Percentiles rank a stretch among this genome's conserved stretches.
These are phyloP conservation scores for Drosophila simulans DNA, from an alignment of 1,140 invertebrate species.

Conservation along the genomic window DNA sequence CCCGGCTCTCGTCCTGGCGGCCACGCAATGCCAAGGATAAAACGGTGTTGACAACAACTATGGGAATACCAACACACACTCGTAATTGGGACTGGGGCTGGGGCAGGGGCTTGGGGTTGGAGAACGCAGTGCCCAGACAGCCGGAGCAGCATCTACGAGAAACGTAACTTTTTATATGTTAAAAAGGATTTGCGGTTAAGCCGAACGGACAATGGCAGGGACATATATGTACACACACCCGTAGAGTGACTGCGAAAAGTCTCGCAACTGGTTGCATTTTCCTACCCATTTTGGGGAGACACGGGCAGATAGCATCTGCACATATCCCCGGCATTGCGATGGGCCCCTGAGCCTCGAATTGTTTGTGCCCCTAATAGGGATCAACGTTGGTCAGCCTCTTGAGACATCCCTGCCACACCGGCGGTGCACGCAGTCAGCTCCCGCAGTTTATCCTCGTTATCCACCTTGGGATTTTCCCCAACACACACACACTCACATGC, in stretches of 20 bases:
- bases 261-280: conserved; percentile 66
- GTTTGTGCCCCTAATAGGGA: conserved; percentile 80
- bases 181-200: conserved; percentile 83
- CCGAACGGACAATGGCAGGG: conserved; percentile 72
- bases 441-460: conserved; percentile 51
- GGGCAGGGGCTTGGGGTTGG: not conserved
- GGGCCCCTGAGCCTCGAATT: conserved; percentile 56
- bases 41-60: conserved; percentile 83
- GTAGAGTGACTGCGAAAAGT: conserved; percentile 34
- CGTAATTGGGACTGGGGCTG: not conserved
- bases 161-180: conserved; percentile 83
- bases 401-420: conserved; percentile 48
- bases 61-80: conserved; percentile 61
- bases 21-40: conserved; percentile 74
- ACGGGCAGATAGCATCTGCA: conserved; percentile 71
- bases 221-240: conserved; percentile 2
- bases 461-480: conserved; percentile 16
- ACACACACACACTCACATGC: conserved; percentile 17
- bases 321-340: conserved; percentile 62
- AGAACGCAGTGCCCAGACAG: conserved; percentile 12
- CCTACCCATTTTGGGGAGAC: conserved; percentile 16
- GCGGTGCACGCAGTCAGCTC: conserved; percentile 48
- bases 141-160: conserved; percentile 38
- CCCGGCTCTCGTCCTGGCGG: conserved; percentile 27
- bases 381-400: conserved; percentile 79